Conservation (phyloP, 2,888 invertebrate genomes). For the Oligia strigilis region DNA sequence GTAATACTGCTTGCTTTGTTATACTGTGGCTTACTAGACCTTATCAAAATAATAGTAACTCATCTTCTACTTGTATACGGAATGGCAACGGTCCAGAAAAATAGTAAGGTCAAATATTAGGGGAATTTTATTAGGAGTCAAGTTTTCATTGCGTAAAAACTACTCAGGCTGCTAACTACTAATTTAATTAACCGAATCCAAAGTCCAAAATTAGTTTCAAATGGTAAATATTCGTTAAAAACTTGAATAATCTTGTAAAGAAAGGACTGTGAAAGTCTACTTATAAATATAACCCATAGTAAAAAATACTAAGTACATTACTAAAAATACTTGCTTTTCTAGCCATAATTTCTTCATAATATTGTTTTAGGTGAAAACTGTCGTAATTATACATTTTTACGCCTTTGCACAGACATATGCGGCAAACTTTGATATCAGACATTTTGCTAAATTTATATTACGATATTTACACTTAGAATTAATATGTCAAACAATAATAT, state of each 20-base stretch:
- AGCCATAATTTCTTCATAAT: conserved; percentile 82
- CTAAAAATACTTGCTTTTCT: conserved; percentile 73
- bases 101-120: neutral
- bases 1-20: neutral
- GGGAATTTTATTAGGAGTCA: neutral
- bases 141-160: neutral
- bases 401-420: conserved; percentile 79
- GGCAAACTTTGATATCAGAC: conserved; percentile 78
- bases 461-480: neutral
- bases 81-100: neutral
- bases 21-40: neutral
- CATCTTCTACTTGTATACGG: neutral
- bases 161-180: too few species aligned
- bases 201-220: neutral
- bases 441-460: conserved; percentile 56
- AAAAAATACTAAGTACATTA: too few species aligned
- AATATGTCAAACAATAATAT: neutral
- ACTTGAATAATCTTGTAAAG: neutral
- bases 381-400: conserved; percentile 77
- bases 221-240: neutral
- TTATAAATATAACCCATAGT: too few species aligned
- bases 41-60: neutral
- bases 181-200: neutral
- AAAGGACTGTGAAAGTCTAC: neutral
- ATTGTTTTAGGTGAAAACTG: conserved; percentile 76